Conservation (phyloP, 2,797 vertebrate genomes). For the Pteropus rufus region DNA sequence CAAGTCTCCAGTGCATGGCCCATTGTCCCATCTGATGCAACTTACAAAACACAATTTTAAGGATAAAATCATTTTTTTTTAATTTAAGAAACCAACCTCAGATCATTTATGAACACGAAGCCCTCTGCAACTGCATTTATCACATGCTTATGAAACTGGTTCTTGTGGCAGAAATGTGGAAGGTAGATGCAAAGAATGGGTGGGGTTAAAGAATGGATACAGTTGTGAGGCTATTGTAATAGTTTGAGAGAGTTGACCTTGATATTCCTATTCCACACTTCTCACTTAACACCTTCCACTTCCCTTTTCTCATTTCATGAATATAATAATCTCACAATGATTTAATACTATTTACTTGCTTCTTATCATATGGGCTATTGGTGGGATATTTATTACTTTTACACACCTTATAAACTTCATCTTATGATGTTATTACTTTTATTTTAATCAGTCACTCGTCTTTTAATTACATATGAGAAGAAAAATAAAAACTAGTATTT, state of each 20-base stretch:
- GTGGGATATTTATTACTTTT: neutral
- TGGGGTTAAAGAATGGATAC: neutral
- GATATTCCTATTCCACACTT: neutral
- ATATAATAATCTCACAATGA: neutral
- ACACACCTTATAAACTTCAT: neutral
- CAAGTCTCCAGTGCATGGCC: neutral
- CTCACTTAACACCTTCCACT: neutral
- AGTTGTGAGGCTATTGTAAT: neutral
- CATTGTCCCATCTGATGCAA: neutral
- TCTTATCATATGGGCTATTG: neutral
- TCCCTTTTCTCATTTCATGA: neutral
- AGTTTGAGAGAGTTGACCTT: neutral
- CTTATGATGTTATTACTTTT: neutral
- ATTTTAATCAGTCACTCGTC: neutral
- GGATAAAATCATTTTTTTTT: neutral
- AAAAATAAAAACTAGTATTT: neutral
- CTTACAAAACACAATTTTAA: neutral
- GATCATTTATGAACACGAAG: neutral
- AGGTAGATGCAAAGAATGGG: neutral
- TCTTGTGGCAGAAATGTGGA: neutral
- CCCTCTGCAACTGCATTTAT: neutral
- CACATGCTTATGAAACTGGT: neutral
- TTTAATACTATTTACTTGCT: neutral
- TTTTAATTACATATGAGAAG: neutral
- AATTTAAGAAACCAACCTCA: neutral